Conservation (phyloP, 2,888 invertebrate species). For the Matsumyia berberina region DNA sequence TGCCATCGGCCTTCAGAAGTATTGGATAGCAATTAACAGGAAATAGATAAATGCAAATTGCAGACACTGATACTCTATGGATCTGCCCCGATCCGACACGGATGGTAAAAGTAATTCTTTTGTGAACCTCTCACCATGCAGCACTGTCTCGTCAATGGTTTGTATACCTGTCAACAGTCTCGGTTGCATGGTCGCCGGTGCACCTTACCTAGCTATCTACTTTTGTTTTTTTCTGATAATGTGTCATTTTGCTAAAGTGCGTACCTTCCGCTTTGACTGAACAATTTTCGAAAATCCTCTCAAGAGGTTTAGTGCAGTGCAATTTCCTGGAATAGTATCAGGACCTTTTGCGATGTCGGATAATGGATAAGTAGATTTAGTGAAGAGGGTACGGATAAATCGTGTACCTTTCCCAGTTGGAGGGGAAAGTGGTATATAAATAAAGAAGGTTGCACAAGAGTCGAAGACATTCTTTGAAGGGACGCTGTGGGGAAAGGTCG, state of each 20-base stretch:
- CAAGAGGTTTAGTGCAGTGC: background rate
- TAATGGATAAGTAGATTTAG: conserved; percentile 44
- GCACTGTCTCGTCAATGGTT: conserved; percentile 29
- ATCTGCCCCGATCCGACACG: conserved; percentile 29
- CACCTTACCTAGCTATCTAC: conserved; percentile 38
- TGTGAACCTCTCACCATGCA: conserved; percentile 18
- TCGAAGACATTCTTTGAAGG: conserved; percentile 48
- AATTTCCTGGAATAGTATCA: conserved; percentile 55
- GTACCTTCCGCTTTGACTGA: background rate
- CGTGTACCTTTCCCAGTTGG: background rate
- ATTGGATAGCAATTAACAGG: conserved; percentile 71
- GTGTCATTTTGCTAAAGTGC: conserved; percentile 22
- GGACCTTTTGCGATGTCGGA: conserved; percentile 48
- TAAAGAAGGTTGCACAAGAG: conserved; percentile 24
- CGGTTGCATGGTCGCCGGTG: conserved; percentile 30
- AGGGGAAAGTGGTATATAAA: conserved; percentile 63
- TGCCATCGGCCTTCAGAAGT: conserved; percentile 52
- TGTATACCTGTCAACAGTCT: conserved; percentile 67
- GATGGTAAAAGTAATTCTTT: conserved; percentile 46
- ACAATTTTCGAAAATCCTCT: background rate
- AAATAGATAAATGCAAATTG: conserved; percentile 71
- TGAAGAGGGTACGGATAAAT: conserved; percentile 21
- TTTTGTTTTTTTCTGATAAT: conserved; percentile 40
- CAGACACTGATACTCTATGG: conserved; percentile 40
- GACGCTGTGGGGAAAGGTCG: conserved; percentile 46